Conservation (phyloP, 2,888 invertebrate species). For the Colletes collaris region DNA sequence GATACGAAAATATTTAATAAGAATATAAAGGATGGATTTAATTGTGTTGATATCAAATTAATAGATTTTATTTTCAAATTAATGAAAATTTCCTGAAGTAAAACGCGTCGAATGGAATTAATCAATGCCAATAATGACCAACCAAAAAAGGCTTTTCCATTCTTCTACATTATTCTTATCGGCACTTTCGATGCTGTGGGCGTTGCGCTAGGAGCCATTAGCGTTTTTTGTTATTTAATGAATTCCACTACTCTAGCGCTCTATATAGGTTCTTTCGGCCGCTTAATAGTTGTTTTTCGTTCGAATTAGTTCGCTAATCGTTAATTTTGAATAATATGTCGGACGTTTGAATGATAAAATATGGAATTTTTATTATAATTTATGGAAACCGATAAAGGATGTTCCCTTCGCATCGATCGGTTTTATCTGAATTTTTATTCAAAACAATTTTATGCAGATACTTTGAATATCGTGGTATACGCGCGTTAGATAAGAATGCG, state of each 20-base stretch:
- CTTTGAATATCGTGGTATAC: neutral
- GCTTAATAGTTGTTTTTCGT: constrained; percentile 20
- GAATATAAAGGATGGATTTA: too few relatives aligned
- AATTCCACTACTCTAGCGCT: constrained; percentile 12
- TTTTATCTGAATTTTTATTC: too few relatives aligned
- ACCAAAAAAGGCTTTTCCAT: neutral
- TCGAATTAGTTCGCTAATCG: constrained; percentile 9
- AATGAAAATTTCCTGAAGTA: neutral
- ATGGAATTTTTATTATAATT: too few relatives aligned
- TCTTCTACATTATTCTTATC: constrained; percentile 31
- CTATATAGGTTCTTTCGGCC: neutral
- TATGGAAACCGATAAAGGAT: too few relatives aligned
- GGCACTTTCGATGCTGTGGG: constrained; percentile 22
- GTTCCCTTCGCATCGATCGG: too few relatives aligned
- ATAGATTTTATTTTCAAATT: neutral
- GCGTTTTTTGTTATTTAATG: constrained; percentile 33
- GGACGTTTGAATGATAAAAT: too few relatives aligned
- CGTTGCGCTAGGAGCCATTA: constrained; percentile 34
- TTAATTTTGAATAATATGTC: constrained; percentile 4
- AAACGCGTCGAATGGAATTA: neutral
- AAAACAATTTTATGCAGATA: neutral
- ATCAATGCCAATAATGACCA: neutral
- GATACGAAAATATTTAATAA: too few relatives aligned
- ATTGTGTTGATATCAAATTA: neutral
- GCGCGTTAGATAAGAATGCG: neutral